A percentile compares a stretch with the other conserved stretches of the same genome.
phyloP scores from a whole-genome alignment of 2,888 invertebrate genomes.

The Leptinotarsa rubiginosa region DNA sequence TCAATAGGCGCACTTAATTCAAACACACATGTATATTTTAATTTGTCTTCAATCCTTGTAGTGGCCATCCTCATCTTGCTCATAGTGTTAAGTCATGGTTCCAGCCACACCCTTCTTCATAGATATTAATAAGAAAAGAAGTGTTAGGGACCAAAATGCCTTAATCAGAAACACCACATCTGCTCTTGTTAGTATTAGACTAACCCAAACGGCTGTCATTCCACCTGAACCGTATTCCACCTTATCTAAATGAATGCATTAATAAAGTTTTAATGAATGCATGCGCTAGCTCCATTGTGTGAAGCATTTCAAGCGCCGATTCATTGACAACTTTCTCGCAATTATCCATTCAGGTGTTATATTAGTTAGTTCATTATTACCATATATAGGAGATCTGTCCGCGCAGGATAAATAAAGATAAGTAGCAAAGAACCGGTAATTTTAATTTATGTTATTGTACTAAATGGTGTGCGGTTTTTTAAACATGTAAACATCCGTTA shows the following conservation, averaged over 20 bases:
- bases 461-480: not conserved
- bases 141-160: no score
- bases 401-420: not conserved
- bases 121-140: no score
- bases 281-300: conserved; percentile 1
- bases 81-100: no score
- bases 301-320: not conserved
- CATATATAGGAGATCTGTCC: conserved; percentile 2
- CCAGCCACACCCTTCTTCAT: no score
- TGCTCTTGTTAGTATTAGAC: not conserved
- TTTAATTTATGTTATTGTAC: not conserved
- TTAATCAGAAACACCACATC: not conserved
- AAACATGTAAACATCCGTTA: not conserved
- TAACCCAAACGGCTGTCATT: not conserved
- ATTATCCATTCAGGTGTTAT: conserved; percentile 14
- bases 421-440: not conserved
- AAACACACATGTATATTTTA: no score
- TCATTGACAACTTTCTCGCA: conserved; percentile 18
- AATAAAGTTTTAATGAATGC: not conserved
- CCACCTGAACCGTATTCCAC: not conserved
- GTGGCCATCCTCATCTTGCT: no score
- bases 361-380: conserved; percentile 5
- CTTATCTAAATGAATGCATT: not conserved
- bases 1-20: no score
- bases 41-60: no score